Evolutionary conservation across 1,140 invertebrate species (phyloP), one percentile per base, ranked within the genome.

Genomic region (Nilaparvata lugens): DNA sequence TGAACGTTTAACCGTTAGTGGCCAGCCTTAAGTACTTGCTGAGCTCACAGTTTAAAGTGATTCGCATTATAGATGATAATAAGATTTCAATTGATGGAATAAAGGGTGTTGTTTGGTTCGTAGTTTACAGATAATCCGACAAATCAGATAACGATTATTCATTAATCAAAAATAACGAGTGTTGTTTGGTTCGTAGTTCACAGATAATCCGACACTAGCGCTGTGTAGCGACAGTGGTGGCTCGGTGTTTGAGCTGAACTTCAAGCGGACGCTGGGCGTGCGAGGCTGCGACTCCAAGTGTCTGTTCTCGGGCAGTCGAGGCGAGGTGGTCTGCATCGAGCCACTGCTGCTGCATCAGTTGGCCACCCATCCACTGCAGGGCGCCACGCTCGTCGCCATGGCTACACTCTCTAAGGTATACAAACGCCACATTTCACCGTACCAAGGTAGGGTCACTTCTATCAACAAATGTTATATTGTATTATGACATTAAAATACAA

Each of bases 231-330:
- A 99, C 73, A 96, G 91, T 61, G 94, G 95, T 14, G 96, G 96
- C 1, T 97, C 93, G n/a, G 95, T 98, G 2, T 98, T 96, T 82
- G 88, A 97, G 67, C 78, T 98, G 13, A 89, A 84, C 68, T 95
- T 97, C 68, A 93, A 91, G 65, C 78, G 93, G 58, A 85, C 90
- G 6, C 82, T 97, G 69, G 94, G 94, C 3, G 87, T 95, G 4
- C 78, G 94, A 56, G 87, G 87, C 9, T 93, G 89, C 71, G 87
- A 91, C 63, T 91, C 91, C 0, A 88, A 88, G 64, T 95, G 92
- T 73, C 73, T 96, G 16, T 96, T 96, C 74, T 95, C 91, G 55
- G 92, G 93, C 42, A 95, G 94, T 55, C 83, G 93, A 54, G 95
- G 95, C 1, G 95, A 98, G 80, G 95, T 94, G 40, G 92, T 90